A percentile compares a stretch with the other conserved stretches of the same genome.
These are phyloP conservation scores for Latrodectus geometricus DNA, from an alignment of 1,140 invertebrate species.

Conservation along the genomic window DNA sequence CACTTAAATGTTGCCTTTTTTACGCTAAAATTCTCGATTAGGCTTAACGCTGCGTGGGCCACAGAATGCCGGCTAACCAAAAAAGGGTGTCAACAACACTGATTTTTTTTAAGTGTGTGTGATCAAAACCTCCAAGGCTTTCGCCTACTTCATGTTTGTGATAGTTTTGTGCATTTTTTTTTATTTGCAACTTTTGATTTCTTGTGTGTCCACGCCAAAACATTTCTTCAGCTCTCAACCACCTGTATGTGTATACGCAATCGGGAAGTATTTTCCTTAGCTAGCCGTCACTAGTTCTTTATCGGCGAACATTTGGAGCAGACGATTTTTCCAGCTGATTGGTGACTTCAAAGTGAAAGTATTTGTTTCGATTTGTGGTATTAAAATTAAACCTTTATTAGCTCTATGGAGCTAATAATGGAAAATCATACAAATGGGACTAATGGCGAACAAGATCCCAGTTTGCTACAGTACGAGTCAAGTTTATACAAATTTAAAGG, in stretches of 20 bases:
- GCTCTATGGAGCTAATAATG: conserved; percentile 56
- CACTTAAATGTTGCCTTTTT: conserved; percentile 3
- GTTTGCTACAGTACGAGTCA: conserved; percentile 61
- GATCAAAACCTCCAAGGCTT: conserved; percentile 18
- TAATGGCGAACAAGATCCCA: conserved; percentile 58
- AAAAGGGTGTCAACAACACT: conserved; percentile 56
- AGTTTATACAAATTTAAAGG: conserved; percentile 63
- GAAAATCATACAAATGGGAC: conserved; percentile 50
- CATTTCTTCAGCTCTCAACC: conserved; percentile 19
- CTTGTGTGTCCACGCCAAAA: conserved; percentile 2
- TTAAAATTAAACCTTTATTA: neutral
- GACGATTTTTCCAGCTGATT: conserved; percentile 11
- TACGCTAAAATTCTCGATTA: conserved; percentile 38
- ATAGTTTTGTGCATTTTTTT: conserved; percentile 25
- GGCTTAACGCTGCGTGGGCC: conserved; percentile 50
- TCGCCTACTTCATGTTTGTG: conserved; percentile 42
- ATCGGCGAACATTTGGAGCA: neutral
- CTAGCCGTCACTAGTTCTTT: neutral
- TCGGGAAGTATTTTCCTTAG: neutral
- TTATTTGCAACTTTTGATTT: conserved; percentile 34
- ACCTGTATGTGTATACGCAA: conserved; percentile 51
- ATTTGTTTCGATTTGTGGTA: neutral
- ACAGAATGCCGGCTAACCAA: conserved; percentile 41
- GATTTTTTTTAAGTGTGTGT: conserved; percentile 22
- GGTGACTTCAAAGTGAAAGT: neutral